A percentile compares a stretch with the other conserved stretches of the same genome.
Conservation (phyloP, 2,797 vertebrate genomes). For the Alauda arvensis region DNA sequence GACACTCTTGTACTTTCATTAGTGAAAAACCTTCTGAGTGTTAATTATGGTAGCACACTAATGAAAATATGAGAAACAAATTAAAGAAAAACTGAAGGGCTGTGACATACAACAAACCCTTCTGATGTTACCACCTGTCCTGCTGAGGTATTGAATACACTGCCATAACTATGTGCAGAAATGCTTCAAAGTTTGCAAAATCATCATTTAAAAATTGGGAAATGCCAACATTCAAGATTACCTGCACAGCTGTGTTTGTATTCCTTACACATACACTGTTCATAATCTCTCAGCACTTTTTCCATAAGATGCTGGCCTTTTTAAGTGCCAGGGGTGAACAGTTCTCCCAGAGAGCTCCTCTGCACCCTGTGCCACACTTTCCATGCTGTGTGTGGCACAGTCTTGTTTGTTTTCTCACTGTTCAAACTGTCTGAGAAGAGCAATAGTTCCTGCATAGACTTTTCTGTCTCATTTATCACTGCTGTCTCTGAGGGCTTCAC, state of each 20-base stretch:
- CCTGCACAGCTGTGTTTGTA: neutral
- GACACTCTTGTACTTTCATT: neutral
- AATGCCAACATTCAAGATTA: neutral
- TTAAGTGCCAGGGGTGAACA: neutral
- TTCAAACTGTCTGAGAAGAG: neutral
- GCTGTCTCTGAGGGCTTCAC: slow-evolving; percentile 27
- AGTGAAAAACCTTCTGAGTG: neutral
- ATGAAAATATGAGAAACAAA: neutral
- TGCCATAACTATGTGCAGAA: neutral
- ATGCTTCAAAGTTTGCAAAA: neutral
- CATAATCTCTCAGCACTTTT: neutral
- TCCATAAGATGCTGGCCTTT: neutral
- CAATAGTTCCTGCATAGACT: slow-evolving; percentile 14
- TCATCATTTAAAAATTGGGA: neutral
- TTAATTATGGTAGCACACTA: neutral
- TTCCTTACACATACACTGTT: neutral
- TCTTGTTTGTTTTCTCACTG: slow-evolving; percentile 18
- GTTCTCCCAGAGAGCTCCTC: neutral
- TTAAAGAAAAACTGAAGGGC: neutral
- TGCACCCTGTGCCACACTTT: neutral
- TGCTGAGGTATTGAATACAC: neutral
- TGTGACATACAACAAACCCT: neutral
- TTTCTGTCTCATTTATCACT: slow-evolving; percentile 48
- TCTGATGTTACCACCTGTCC: neutral
- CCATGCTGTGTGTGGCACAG: neutral